A percentile compares a stretch with the other conserved stretches of the same genome.
phyloP scores from a whole-genome alignment of 2,797 vertebrate genomes.

The Chanos chanos region DNA sequence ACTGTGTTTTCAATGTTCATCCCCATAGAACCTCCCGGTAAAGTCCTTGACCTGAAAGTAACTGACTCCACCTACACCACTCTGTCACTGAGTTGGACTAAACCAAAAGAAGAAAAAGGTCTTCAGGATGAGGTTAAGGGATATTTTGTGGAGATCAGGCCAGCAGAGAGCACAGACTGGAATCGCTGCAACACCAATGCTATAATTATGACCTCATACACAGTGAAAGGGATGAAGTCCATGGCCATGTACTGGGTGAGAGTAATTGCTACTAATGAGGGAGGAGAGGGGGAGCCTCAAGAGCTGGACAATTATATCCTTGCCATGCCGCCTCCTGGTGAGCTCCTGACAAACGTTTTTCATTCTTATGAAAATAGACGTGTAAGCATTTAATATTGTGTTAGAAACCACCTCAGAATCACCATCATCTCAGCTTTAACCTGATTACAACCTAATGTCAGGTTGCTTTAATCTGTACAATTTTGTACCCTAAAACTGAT shows the following conservation, averaged over 20 bases:
- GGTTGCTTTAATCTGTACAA: no score
- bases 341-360: slow-evolving; percentile 42
- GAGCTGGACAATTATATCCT: slow-evolving; percentile 71
- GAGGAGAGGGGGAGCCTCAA: slow-evolving; percentile 68
- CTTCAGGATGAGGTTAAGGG: slow-evolving; percentile 73
- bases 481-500: no score
- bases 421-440: no score
- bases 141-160: slow-evolving; percentile 81
- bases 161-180: slow-evolving; percentile 76
- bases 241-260: slow-evolving; percentile 78
- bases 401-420: not conserved
- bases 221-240: slow-evolving; percentile 77
- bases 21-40: slow-evolving; percentile 79
- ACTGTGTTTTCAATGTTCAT: not conserved
- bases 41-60: slow-evolving; percentile 80
- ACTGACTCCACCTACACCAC: slow-evolving; percentile 76
- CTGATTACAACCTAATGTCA: no score
- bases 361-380: not conserved
- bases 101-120: slow-evolving; percentile 65
- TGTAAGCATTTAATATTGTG: no score
- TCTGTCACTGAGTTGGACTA: slow-evolving; percentile 80
- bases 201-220: slow-evolving; percentile 65
- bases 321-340: slow-evolving; percentile 72
- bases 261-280: slow-evolving; percentile 71
- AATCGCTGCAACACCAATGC: slow-evolving; percentile 72